A percentile compares a stretch with the other conserved stretches of the same genome.
phyloP scores from a whole-genome alignment of 2,888 invertebrate species.

The Microctonus brassicae region DNA sequence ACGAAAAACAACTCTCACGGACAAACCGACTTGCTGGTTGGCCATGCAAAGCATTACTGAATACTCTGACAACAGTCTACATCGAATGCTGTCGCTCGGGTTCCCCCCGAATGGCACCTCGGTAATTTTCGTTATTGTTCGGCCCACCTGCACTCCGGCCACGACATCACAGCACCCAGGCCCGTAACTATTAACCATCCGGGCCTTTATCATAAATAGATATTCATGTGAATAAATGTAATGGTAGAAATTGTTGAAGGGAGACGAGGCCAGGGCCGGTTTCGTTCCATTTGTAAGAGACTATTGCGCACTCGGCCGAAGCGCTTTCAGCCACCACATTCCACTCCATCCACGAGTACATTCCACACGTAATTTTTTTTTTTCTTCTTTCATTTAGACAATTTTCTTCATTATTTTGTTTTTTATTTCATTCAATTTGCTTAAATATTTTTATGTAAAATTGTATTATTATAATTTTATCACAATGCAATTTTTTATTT shows the following conservation, averaged over 20 bases:
- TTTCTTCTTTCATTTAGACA: no score
- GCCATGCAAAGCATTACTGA: conserved; percentile 70
- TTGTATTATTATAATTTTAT: no score
- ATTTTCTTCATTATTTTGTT: background rate
- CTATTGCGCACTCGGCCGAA: conserved; percentile 24
- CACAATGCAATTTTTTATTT: no score
- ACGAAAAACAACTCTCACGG: conserved; percentile 57
- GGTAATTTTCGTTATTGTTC: conserved; percentile 65
- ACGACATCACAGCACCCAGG: conserved; percentile 53
- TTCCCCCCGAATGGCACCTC: conserved; percentile 62
- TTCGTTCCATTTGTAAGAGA: conserved; percentile 27
- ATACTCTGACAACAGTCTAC: conserved; percentile 66
- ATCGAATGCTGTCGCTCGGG: conserved; percentile 60
- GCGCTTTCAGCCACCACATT: conserved; percentile 24
- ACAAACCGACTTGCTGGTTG: conserved; percentile 59
- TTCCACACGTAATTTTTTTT: conserved; percentile 1
- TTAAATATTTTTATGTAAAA: background rate
- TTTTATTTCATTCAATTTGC: background rate
- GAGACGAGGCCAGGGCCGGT: conserved; percentile 46
- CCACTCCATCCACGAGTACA: conserved; percentile 19
- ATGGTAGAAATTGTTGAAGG: conserved; percentile 34
- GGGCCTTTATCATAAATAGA: conserved; percentile 20
- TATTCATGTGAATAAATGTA: background rate
- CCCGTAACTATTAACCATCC: conserved; percentile 4
- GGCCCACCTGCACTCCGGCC: conserved; percentile 73